Base-by-base conservation (phyloP, 2,113 vertebrate species). In the Lota lota region DNA sequence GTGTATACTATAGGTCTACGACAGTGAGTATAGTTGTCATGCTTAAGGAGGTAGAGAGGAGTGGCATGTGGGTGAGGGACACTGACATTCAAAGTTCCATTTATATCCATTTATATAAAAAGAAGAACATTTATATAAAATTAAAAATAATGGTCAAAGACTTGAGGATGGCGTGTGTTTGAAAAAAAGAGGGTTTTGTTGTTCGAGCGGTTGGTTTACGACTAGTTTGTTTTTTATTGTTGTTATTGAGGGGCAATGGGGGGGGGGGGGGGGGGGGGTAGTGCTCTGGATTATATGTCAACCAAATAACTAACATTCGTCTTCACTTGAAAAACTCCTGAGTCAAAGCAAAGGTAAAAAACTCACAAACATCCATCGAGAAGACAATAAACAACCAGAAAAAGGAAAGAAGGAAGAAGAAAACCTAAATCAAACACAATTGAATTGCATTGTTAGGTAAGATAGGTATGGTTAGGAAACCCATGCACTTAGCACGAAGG, bases 41-140 rank as follows among this genome's bases (percentile, higher is more conserved):
- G 92, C 90, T 88, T 84, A 79, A 63, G 87, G 88, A 91, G 85
- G 89, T 87, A 88, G 88, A 92, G 84, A 92, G 90, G 89, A 88
- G 90, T 88, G 90, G 90, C 88, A 92, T 91, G 91, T 92, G 89
- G 90, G 90, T 91, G 84, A 89, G 87, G 90, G 89, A 93, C 92
- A 88, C 85, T 84, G 88, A 92, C 89, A 93, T 83, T 92, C 77
- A 92, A 75, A 92, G 81, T 91, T 47, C 91, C 92, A 93, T 88
- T 91, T 78, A 93, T 90, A 93, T 88, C 90, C 90, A 93, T 89
- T 87, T 82, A 92, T 90, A 91, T 86, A 89, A 91, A 47, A 92
- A 88, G 47, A 88, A 90, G 82, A 90, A 92, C 91, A 92, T 88
- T 91, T 79, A 93, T 91, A 93, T 91, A 86, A 91, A 90, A 91